phyloP scores from a whole-genome alignment of 2,888 invertebrate genomes.

The Agonopterix arenella region DNA sequence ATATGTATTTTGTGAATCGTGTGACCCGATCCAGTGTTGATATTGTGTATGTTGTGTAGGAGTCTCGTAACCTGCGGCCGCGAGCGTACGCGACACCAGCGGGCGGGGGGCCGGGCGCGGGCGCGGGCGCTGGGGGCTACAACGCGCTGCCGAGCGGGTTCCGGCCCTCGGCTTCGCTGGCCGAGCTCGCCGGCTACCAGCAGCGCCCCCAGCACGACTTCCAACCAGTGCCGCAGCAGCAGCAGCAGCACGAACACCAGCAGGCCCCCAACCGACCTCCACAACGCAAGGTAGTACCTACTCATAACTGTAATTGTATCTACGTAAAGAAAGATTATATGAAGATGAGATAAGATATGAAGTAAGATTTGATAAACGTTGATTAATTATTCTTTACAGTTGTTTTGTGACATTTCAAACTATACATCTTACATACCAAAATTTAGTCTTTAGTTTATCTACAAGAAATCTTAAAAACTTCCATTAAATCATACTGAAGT shows the following conservation, averaged over 20 bases:
- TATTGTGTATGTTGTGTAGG: constrained; percentile 35
- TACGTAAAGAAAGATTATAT: no score
- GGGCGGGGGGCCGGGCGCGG: constrained; percentile 3
- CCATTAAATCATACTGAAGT: no score
- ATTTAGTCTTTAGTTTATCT: no score
- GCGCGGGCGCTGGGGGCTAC: constrained; percentile 15
- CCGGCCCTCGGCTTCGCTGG: constrained; percentile 59
- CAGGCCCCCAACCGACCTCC: constrained; percentile 34
- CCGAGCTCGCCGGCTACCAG: constrained; percentile 65
- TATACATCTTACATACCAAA: no score
- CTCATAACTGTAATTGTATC: no score
- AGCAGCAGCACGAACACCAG: constrained; percentile 37
- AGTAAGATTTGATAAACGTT: no score
- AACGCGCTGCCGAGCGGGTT: constrained; percentile 63
- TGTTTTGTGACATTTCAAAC: no score
- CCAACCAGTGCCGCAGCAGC: constrained; percentile 12
- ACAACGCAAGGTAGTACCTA: constrained; percentile 44
- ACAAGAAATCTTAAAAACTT: no score
- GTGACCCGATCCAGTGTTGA: neutral
- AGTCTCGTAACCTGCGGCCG: constrained; percentile 65
- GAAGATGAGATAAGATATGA: no score
- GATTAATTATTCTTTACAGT: no score
- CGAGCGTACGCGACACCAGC: constrained; percentile 57
- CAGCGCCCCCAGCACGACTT: constrained; percentile 23
- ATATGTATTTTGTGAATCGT: neutral